Evolutionary conservation across 2,113 vertebrate genomes (phyloP), one percentile per base, ranked within the genome.

Genomic region (Sardina pilchardus): DNA sequence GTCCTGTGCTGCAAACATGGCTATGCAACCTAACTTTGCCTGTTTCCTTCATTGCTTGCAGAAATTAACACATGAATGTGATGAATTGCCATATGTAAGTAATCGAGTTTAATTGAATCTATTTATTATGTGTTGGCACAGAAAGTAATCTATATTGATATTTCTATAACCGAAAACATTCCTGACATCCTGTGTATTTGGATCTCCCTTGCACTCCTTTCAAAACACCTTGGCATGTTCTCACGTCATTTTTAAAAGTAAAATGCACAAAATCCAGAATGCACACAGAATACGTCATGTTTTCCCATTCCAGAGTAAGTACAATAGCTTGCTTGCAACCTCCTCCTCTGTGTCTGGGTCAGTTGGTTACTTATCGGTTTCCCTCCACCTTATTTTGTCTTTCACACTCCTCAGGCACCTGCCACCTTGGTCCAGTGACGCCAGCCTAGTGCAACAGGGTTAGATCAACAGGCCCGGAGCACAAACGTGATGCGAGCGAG

Each of bases 291-390:
- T 30, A 78, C 71, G 71, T 78, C 71, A 78, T 78, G 71, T 78
- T 78, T 78, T 78, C 71, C 71, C 36, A 34, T 34, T 30, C 30
- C 30, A 36, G 14, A 71, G 71, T 12, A 17, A 78, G 71, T 78
- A 78, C 71, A 75, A 75, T 75, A 78, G 71, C 71, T 36, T 34
- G 30, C 12, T 4, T 2, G 34, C 9, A 71, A 9, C 7, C 63
- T 30, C 63, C 30, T 78, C 71, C 71, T 36, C 34, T 17, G 71
- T 78, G 26, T 78, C 71, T 78, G 10, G 30, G 71, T 30, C 71
- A 19, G 71, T 78, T 71, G 63, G 63, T 71, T 26, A 71, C 63
- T 71, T 78, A 78, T 78, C 71, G 19, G 67, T 75, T 75, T 75
- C 67, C 67, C 36, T 36, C 26, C 67, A 36, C 12, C 12, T 36